Evolutionary conservation across 2,797 vertebrate species (phyloP), one percentile per base, ranked within the genome.

Genomic region (Alauda arvensis): DNA sequence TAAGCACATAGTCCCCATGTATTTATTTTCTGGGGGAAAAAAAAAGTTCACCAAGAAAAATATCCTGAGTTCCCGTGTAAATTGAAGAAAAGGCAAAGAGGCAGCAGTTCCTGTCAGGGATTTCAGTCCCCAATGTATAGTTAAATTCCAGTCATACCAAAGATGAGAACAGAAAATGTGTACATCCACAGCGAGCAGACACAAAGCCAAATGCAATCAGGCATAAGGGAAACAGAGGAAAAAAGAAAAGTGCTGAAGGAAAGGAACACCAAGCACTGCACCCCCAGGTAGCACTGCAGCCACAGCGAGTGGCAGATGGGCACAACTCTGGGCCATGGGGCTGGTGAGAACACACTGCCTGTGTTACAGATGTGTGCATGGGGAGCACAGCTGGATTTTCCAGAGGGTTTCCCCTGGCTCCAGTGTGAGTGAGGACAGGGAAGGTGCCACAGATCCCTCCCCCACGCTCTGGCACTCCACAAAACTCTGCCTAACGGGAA

Each of bases 401-500:
- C 55, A 55, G 43, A 37, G 59, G 2, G 29, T 26, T 77, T 89
- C 63, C 55, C 65, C 65, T 21, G 66, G 74, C 48, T 79, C 25
- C 0, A 0, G 26, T 0, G 25, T 14, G 5, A 34, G 46, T 1
- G 29, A 80, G 77, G 68, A 14, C 3, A 45, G 60, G 29, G 57
- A 8, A 68, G 79, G 82, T 16, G 43, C 79, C 86, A 40, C 31
- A 9, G 60, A 59, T 33, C 61, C 55, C 13, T 8, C 76, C 70
- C 45, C 14, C 43, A 17, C 0, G 2, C 65, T 59, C 10, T 37
- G 93, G 80, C 63, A 42, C 81, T 65, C 68, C 87, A 14, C 87
- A 90, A 86, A 70, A 9, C 0, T 31, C 84, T 67, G 87, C 94
- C 96, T 96, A 97, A 98, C 92, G 0, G 96, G 96, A 97, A 97